Percentiles rank a stretch among this genome's conserved stretches.
Evolutionary conservation across 92 coral and sea anemone genomes (phyloP).

Genomic region (Palythoa grandis): DNA sequence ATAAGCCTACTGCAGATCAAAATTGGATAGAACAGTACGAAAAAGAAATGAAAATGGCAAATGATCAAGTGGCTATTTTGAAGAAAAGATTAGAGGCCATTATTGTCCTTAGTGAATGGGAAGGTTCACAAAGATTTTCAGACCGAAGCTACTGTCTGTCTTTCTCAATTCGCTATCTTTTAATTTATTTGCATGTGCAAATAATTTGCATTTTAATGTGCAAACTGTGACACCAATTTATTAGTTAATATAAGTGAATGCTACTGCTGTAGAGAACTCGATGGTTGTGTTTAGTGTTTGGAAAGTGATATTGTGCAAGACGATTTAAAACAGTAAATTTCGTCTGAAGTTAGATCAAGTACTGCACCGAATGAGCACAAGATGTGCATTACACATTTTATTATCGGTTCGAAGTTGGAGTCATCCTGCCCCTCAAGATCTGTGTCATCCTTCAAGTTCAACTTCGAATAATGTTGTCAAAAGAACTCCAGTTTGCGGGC

Average conservation of each 20-base stretch:
- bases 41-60: constrained; percentile 39
- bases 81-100: constrained; percentile 39
- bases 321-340: constrained; percentile 34
- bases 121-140: neutral
- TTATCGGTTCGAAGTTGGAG: neutral
- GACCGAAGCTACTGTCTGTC: neutral
- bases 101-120: constrained; percentile 20
- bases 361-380: too few species aligned
- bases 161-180: neutral
- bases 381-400: too few species aligned
- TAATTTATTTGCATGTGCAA: neutral
- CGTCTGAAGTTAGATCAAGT: too few species aligned
- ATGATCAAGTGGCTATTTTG: constrained; percentile 13
- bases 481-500: neutral
- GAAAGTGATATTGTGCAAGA: constrained; percentile 48
- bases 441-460: neutral
- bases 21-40: constrained; percentile 51
- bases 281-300: constrained; percentile 39
- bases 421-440: neutral
- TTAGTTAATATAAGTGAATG: constrained; percentile 44
- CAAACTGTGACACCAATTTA: constrained; percentile 26
- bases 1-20: constrained; percentile 51
- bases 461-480: neutral
- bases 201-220: neutral
- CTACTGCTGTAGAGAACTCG: constrained; percentile 54